Conservation (phyloP, 2,113 vertebrate genomes). For the Brienomyrus brachyistius region DNA sequence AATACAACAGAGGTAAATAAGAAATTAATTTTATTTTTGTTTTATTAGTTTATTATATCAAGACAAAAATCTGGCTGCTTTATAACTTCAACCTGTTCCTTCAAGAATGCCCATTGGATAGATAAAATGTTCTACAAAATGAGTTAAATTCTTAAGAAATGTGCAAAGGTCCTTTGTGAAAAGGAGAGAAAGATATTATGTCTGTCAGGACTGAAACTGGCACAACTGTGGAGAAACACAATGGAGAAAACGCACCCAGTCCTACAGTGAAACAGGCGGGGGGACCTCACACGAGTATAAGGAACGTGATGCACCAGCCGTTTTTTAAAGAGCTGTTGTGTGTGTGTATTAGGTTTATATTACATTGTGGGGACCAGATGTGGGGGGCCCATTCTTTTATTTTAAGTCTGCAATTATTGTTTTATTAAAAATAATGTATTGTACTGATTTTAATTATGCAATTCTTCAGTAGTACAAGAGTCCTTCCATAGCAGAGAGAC, state of each 20-base stretch:
- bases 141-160: slow-evolving; percentile 24
- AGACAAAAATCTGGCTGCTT: slow-evolving; percentile 13
- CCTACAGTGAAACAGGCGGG: neutral
- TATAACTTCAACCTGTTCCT: slow-evolving; percentile 18
- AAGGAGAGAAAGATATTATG: slow-evolving; percentile 6
- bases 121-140: slow-evolving; percentile 22
- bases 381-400: neutral
- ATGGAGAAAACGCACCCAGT: neutral
- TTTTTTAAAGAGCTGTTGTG: neutral
- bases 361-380: no score
- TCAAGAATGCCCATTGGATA: slow-evolving; percentile 10
- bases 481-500: neutral
- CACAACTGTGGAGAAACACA: neutral
- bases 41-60: neutral
- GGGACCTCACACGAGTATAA: neutral
- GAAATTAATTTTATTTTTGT: neutral
- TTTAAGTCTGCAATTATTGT: neutral
- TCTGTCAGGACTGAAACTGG: neutral
- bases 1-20: neutral
- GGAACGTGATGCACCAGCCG: neutral
- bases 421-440: neutral
- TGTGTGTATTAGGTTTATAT: neutral
- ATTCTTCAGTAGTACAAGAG: neutral
- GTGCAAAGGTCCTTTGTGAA: slow-evolving; percentile 11
- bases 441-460: neutral